Evolutionary conservation across 2,113 vertebrate species (phyloP).

Genomic region (Lepidothrix coronata): DNA sequence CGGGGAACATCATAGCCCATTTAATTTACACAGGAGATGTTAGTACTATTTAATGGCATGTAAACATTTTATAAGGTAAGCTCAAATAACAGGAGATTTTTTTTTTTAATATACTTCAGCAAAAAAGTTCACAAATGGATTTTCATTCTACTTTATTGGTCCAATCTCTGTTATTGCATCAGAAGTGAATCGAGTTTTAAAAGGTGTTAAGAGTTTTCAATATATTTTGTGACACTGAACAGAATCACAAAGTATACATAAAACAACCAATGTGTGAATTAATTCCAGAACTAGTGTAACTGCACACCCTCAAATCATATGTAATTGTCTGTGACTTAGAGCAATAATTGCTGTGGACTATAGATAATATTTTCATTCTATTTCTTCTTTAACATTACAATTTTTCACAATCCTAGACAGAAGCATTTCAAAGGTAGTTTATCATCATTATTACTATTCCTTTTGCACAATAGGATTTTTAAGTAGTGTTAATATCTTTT

Average conservation of each 20-base stretch:
- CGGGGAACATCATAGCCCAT: conserved; percentile 70
- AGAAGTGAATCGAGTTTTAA: conserved; percentile 75
- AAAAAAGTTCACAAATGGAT: conserved; percentile 78
- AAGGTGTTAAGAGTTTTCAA: conserved; percentile 80
- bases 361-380: background rate
- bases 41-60: conserved; percentile 78
- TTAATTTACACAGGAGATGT: conserved; percentile 79
- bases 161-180: conserved; percentile 71
- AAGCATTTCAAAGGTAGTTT: background rate
- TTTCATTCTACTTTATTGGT: conserved; percentile 72
- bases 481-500: background rate
- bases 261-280: conserved; percentile 67
- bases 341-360: background rate
- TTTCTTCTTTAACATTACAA: background rate
- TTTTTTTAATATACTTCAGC: conserved; percentile 74
- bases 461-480: background rate
- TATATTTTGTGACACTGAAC: conserved; percentile 72
- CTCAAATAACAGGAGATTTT: conserved; percentile 75
- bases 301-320: conserved; percentile 15
- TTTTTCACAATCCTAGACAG: background rate
- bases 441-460: background rate
- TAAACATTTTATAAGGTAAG: conserved; percentile 82
- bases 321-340: background rate
- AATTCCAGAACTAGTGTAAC: conserved; percentile 68
- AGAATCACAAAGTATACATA: conserved; percentile 64